phyloP scores from a whole-genome alignment of 2,797 vertebrate species.

The Aotus griseimembra region DNA sequence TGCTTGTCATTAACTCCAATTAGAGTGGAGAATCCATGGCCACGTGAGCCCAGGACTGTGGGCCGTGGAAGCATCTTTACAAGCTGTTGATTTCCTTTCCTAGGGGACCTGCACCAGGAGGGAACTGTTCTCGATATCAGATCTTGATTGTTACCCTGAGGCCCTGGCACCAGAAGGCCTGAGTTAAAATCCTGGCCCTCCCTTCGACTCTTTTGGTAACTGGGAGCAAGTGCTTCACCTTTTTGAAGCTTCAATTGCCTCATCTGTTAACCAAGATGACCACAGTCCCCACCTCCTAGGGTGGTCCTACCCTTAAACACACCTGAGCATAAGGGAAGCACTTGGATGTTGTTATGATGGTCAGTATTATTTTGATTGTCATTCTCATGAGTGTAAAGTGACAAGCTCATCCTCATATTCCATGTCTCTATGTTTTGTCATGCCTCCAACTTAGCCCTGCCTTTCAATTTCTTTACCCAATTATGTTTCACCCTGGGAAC shows the following conservation, averaged over 20 bases:
- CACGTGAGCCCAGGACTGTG: fast-evolving
- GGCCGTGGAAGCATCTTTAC: fast-evolving
- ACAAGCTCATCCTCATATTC: background rate
- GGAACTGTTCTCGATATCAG: fast-evolving
- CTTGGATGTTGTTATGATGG: fast-evolving
- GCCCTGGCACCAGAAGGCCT: background rate
- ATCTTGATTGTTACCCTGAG: fast-evolving
- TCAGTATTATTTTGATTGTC: fast-evolving
- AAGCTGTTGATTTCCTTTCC: background rate
- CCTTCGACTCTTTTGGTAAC: no score
- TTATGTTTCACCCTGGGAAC: fast-evolving
- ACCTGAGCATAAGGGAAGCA: fast-evolving
- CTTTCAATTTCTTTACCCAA: background rate
- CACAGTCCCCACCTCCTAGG: background rate
- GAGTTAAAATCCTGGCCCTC: background rate
- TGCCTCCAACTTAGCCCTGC: fast-evolving
- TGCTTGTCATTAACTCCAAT: constrained; percentile 45
- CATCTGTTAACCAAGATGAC: no score
- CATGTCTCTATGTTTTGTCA: no score
- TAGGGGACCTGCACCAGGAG: fast-evolving
- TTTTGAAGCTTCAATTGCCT: background rate
- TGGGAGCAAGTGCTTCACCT: background rate
- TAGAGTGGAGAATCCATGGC: background rate
- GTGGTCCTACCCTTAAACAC: background rate
- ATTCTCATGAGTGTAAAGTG: fast-evolving